Conservation (phyloP, 2,113 vertebrate species). For the Pyxicephalus adspersus region DNA sequence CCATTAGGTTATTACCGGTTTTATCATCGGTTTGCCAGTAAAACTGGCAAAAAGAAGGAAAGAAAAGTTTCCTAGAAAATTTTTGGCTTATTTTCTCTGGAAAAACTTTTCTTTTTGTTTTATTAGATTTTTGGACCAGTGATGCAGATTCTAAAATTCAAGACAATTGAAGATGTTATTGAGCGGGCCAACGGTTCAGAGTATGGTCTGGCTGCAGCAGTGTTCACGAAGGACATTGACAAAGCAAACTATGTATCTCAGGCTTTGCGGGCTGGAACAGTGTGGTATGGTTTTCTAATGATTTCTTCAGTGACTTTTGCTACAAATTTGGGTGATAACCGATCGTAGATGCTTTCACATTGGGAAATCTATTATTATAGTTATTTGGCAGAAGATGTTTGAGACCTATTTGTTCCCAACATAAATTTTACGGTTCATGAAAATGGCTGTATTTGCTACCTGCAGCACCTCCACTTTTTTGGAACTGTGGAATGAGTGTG, state of each 20-base stretch:
- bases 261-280: constrained; percentile 86
- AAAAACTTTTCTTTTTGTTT: neutral
- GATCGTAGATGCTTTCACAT: neutral
- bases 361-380: too few relatives aligned
- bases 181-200: constrained; percentile 87
- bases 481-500: too few relatives aligned
- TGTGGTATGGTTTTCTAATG: constrained; percentile 78
- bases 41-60: too few relatives aligned
- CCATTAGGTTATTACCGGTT: too few relatives aligned
- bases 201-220: constrained; percentile 89
- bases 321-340: too few relatives aligned
- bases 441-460: too few relatives aligned
- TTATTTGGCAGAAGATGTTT: too few relatives aligned
- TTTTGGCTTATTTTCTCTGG: neutral
- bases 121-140: constrained; percentile 98
- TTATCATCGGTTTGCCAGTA: too few relatives aligned
- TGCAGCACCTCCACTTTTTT: too few relatives aligned
- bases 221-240: constrained; percentile 91
- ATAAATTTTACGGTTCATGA: too few relatives aligned
- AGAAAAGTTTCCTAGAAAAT: too few relatives aligned
- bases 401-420: too few relatives aligned
- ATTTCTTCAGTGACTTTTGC: neutral
- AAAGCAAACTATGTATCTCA: constrained; percentile 89
- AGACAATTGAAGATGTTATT: constrained; percentile 86
- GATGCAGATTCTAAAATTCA: constrained; percentile 97